Conservation (phyloP, 2,888 invertebrate genomes). For the Eurytoma adleriae region DNA sequence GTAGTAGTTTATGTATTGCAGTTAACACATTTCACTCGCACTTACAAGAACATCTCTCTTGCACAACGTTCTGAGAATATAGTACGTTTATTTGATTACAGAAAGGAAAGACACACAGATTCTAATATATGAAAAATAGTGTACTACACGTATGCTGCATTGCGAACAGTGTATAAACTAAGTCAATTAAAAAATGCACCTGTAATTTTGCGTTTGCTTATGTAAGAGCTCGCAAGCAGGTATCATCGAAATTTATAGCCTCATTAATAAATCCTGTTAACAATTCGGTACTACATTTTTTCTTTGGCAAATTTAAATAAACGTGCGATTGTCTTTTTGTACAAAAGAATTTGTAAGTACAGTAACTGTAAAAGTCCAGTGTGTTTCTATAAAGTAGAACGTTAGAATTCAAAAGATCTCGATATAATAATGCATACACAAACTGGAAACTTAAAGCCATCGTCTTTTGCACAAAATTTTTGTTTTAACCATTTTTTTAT, state of each 20-base stretch:
- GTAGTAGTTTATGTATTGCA: conserved; percentile 47
- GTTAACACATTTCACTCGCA: conserved; percentile 47
- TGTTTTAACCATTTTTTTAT: background rate
- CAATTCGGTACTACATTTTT: conserved; percentile 20
- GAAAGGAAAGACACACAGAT: conserved; percentile 20
- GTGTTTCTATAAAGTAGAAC: conserved; percentile 22
- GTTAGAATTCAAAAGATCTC: conserved; percentile 16
- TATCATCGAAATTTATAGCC: conserved; percentile 48
- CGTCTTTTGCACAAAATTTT: conserved; percentile 16
- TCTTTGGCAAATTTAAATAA: conserved; percentile 18
- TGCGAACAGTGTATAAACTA: conserved; percentile 64
- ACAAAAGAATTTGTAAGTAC: conserved; percentile 41
- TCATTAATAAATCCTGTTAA: conserved; percentile 29
- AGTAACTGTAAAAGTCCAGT: conserved; percentile 15
- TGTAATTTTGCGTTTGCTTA: conserved; percentile 46
- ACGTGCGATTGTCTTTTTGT: conserved; percentile 41
- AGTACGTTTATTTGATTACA: conserved; percentile 34
- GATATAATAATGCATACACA: conserved; percentile 15
- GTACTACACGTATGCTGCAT: conserved; percentile 49
- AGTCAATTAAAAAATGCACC: conserved; percentile 63
- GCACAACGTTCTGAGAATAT: conserved; percentile 47
- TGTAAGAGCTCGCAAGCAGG: conserved; percentile 35
- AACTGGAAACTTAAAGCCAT: background rate
- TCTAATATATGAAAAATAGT: conserved; percentile 42
- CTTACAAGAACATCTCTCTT: conserved; percentile 44